These are phyloP conservation scores for Corythaixoides concolor DNA, from an alignment of 2,113 vertebrate species.

Conservation along the genomic window DNA sequence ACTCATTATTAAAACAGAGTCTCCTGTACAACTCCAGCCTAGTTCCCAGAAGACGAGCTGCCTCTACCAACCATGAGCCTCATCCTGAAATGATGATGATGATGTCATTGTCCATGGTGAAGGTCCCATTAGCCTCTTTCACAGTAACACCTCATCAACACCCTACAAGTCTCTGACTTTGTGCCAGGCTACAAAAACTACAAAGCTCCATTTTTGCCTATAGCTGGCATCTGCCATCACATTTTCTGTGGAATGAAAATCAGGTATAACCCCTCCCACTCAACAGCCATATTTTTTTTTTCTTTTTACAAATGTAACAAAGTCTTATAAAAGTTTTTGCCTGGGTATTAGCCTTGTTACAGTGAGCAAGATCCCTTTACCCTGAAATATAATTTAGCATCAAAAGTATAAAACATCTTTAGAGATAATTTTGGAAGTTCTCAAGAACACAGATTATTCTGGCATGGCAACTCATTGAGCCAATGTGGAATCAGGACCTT, in stretches of 20 bases:
- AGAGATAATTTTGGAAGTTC: neutral
- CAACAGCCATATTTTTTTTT: neutral
- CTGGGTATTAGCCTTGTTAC: conserved; percentile 7
- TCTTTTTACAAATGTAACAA: neutral
- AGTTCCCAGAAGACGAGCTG: neutral
- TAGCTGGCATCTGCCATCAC: neutral
- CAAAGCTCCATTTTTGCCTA: neutral
- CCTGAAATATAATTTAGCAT: neutral
- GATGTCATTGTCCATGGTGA: neutral
- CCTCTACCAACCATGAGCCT: neutral
- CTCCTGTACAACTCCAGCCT: neutral
- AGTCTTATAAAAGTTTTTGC: neutral
- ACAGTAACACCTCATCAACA: neutral
- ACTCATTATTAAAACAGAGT: neutral
- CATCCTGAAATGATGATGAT: neutral
- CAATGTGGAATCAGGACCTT: neutral
- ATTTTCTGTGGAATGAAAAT: neutral
- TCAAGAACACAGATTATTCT: neutral
- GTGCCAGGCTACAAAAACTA: neutral
- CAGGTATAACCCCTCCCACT: neutral
- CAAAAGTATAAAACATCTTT: neutral
- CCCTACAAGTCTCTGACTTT: neutral
- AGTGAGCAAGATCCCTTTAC: neutral
- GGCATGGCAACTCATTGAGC: neutral
- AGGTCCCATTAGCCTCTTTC: neutral